A percentile compares a stretch with the other conserved stretches of the same genome.
Evolutionary conservation across 2,888 invertebrate genomes (phyloP).

Genomic region (Catocala sponsa): DNA sequence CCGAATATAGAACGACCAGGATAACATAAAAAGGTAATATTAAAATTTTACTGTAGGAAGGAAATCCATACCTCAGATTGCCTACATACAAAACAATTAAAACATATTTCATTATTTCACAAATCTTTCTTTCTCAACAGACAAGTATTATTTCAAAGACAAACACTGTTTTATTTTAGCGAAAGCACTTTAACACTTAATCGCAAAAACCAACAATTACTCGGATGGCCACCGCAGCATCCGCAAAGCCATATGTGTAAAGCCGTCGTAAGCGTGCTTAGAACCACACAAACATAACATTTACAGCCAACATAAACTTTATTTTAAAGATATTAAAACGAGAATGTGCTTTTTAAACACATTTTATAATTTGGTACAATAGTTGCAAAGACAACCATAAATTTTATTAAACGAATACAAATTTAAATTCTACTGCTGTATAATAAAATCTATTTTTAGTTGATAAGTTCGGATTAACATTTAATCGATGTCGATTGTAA

Average conservation of each 20-base stretch:
- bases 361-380: slow-evolving; percentile 26
- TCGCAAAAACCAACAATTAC: slow-evolving; percentile 60
- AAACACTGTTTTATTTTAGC: slow-evolving; percentile 42
- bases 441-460: slow-evolving; percentile 19
- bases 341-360: slow-evolving; percentile 20
- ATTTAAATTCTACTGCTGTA: slow-evolving; percentile 35
- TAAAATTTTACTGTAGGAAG: too few species aligned
- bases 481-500: slow-evolving; percentile 45
- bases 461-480: slow-evolving; percentile 12
- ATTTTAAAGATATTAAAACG: slow-evolving; percentile 16
- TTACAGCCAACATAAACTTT: slow-evolving; percentile 11
- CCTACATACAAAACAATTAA: too few species aligned
- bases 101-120: neutral
- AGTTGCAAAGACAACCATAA: slow-evolving; percentile 29
- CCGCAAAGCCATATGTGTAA: slow-evolving; percentile 58
- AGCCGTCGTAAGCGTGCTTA: slow-evolving; percentile 54
- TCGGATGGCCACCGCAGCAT: slow-evolving; percentile 53
- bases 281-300: slow-evolving; percentile 30
- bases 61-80: too few species aligned
- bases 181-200: slow-evolving; percentile 52
- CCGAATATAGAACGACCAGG: too few species aligned
- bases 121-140: slow-evolving; percentile 19
- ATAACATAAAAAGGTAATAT: too few species aligned
- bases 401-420: slow-evolving; percentile 34
- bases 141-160: slow-evolving; percentile 30